Conservation (phyloP, 2,113 vertebrate genomes). For the Hoplias malabaricus region DNA sequence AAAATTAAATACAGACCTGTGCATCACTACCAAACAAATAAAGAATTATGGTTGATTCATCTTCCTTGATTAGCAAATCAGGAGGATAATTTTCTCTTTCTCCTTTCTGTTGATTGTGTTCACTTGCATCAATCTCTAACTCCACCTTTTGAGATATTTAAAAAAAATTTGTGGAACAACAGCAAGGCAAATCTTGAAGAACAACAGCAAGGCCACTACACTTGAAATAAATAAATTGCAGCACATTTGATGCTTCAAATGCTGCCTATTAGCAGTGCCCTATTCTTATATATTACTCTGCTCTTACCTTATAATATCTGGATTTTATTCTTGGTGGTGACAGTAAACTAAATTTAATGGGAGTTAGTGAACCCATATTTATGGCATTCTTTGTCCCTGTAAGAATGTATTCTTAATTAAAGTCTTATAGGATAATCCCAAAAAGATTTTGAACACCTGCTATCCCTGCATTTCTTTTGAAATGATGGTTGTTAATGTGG, state of each 20-base stretch:
- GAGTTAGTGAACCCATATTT: no score
- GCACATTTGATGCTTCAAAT: background rate
- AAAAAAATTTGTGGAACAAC: background rate
- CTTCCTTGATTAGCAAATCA: constrained; percentile 61
- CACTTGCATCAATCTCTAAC: constrained; percentile 6
- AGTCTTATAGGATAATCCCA: no score
- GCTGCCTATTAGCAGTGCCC: background rate
- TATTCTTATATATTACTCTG: background rate
- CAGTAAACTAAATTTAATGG: no score
- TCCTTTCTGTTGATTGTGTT: background rate
- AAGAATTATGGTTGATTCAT: constrained; percentile 55
- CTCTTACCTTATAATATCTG: background rate
- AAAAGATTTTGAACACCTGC: no score
- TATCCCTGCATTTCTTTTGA: no score
- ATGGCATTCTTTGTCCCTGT: no score
- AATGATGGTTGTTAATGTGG: no score
- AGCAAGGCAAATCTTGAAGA: background rate
- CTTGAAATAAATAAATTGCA: background rate
- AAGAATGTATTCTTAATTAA: no score
- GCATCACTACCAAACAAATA: constrained; percentile 52
- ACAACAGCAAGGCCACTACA: background rate
- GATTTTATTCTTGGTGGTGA: background rate
- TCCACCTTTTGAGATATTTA: background rate
- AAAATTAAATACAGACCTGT: constrained; percentile 68
- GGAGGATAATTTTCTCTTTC: constrained; percentile 41